Percentiles rank a stretch among this genome's conserved stretches.
Evolutionary conservation across 2,113 vertebrate genomes (phyloP).

Genomic region (Isichthys henryi): DNA sequence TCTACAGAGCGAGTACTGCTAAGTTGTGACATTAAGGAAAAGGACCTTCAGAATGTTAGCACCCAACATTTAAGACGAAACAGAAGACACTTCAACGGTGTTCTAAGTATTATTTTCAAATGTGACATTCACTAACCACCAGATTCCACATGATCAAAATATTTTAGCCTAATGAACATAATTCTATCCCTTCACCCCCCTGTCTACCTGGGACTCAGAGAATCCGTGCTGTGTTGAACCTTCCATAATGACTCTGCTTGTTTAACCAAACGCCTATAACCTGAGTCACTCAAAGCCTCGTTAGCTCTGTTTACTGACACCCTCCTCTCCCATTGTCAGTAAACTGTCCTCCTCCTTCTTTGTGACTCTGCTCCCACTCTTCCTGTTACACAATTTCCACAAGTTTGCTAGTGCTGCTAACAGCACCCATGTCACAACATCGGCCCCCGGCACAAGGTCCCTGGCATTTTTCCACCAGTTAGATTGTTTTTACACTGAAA

Average conservation of each 20-base stretch:
- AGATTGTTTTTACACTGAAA: neutral
- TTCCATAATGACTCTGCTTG: neutral
- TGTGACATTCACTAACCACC: neutral
- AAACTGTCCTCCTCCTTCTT: neutral
- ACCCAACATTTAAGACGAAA: neutral
- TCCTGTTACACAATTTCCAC: neutral
- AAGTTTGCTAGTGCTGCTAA: neutral
- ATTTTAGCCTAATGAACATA: neutral
- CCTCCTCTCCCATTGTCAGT: neutral
- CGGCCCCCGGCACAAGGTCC: neutral
- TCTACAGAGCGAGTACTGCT: neutral
- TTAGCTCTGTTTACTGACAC: neutral
- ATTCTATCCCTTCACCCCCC: neutral
- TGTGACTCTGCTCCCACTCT: slow-evolving; percentile 5
- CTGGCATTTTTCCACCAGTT: neutral
- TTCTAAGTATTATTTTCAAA: neutral
- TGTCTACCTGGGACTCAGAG: neutral
- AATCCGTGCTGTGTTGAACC: neutral
- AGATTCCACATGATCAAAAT: neutral
- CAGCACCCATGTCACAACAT: neutral
- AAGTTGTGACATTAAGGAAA: neutral
- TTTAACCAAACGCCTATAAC: neutral
- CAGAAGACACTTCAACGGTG: neutral
- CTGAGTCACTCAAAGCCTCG: neutral
- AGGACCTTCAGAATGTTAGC: neutral